These are phyloP conservation scores for Bradypodion pumilum DNA, from an alignment of 2,797 vertebrate species.

Conservation along the genomic window DNA sequence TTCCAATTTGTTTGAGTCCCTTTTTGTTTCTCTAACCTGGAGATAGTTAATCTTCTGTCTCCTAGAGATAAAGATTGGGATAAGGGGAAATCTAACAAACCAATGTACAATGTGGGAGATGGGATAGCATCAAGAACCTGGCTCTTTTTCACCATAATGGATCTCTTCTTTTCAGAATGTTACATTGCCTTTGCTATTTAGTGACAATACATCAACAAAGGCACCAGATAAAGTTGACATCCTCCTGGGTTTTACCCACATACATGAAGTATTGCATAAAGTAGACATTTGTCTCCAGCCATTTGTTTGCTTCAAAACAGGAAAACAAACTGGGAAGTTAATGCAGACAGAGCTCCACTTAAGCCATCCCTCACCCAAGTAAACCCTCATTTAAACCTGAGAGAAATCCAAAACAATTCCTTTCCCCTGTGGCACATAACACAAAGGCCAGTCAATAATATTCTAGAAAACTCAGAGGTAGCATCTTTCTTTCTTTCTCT, in stretches of 20 bases:
- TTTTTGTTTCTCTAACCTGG: not conserved
- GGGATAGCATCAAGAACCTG: not conserved
- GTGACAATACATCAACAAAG: slow-evolving; percentile 35
- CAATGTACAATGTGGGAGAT: slow-evolving; percentile 23
- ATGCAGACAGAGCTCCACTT: slow-evolving; percentile 29
- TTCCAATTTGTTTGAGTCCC: not conserved
- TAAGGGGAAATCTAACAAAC: slow-evolving; percentile 1
- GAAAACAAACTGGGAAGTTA: slow-evolving; percentile 43
- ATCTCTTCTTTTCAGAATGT: slow-evolving; percentile 44
- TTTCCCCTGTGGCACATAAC: not conserved
- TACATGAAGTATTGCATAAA: slow-evolving; percentile 28
- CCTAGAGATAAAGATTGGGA: slow-evolving; percentile 25
- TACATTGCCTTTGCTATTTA: slow-evolving; percentile 42
- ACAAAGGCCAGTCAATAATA: not conserved
- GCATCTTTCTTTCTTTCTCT: not conserved
- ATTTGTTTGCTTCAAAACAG: slow-evolving; percentile 50
- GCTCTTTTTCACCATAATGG: slow-evolving; percentile 34
- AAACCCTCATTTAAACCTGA: slow-evolving; percentile 42
- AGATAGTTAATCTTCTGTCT: slow-evolving; percentile 26
- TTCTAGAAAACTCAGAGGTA: not conserved
- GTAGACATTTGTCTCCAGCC: slow-evolving; percentile 38
- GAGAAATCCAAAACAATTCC: slow-evolving; percentile 20
- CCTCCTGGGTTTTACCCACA: slow-evolving; percentile 18
- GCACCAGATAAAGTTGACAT: slow-evolving; percentile 31
- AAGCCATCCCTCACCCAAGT: slow-evolving; percentile 10